Evolutionary conservation across 2,113 vertebrate species (phyloP).

Genomic region (Epinephelus moara): DNA sequence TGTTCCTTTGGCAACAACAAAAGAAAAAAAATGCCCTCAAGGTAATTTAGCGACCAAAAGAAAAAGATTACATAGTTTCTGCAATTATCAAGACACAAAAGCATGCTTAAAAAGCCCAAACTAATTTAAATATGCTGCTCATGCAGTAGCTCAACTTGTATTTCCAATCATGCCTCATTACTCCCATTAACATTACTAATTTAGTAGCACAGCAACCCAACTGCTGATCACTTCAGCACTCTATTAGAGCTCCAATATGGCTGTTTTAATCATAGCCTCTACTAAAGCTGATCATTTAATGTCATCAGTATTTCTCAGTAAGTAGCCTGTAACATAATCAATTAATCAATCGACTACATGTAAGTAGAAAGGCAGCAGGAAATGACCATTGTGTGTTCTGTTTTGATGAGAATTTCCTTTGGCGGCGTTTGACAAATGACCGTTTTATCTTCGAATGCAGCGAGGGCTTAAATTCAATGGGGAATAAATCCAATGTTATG

Average conservation of each 20-base stretch:
- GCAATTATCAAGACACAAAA: conserved; percentile 15
- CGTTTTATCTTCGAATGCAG: conserved; percentile 64
- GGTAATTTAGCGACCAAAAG: not conserved
- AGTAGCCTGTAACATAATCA: conserved; percentile 13
- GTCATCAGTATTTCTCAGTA: conserved; percentile 12
- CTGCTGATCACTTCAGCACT: conserved; percentile 18
- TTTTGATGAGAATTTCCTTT: conserved; percentile 49
- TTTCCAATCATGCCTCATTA: conserved; percentile 11
- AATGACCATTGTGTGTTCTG: conserved; percentile 10
- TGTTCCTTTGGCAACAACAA: conserved; percentile 15
- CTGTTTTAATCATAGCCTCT: not conserved
- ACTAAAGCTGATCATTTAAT: conserved; percentile 18
- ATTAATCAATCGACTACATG: not conserved
- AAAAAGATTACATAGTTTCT: not conserved
- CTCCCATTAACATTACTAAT: conserved; percentile 33
- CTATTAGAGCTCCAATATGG: conserved; percentile 1
- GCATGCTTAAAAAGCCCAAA: not conserved
- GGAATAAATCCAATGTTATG: conserved; percentile 58
- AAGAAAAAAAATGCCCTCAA: conserved; percentile 8
- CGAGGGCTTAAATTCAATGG: conserved; percentile 51
- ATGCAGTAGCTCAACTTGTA: not conserved
- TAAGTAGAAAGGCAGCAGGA: conserved; percentile 13
- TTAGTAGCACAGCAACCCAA: conserved; percentile 10
- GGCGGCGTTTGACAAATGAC: conserved; percentile 51
- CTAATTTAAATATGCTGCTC: conserved; percentile 2